Base-by-base conservation (phyloP, 2,113 vertebrate genomes). In the Amazona vittata region DNA sequence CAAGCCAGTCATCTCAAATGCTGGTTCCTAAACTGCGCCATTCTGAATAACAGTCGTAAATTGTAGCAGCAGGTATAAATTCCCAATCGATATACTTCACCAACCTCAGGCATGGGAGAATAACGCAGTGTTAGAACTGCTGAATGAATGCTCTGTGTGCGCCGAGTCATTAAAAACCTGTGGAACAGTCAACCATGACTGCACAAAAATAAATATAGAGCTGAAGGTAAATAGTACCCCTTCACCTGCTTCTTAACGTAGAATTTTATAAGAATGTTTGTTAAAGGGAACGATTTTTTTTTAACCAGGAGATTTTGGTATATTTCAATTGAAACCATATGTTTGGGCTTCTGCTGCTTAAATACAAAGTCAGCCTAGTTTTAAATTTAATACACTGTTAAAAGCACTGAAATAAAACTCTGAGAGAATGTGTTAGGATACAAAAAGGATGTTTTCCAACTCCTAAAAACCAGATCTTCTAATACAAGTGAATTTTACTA, bases 141-240 rank as follows among this genome's bases (percentile, higher is more conserved):
- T 98, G 96, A 98, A 98, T 97, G 96, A 96, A 83, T 29, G 75
- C 94, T 95, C 89, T 98, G 90, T 98, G 59, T 65, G 80, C 79
- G 33, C 75, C 14, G 10, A 78, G 67, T 47, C 93, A 78, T 95
- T 95, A 94, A 96, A 96, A 94, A 91, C 60, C 89, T 59, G 90
- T 37, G 92, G 62, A 80, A 94, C 64, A 64, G 79, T 93, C 94
- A 96, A 68, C 83, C 85, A 43, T 46, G 80, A 88, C 95, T 93
- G 89, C 94, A 94, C 93, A 95, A 97, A 97, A 96, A 95, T 91
- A 98, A 97, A 98, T 90, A 96, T 8, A 90, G 80, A 86, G 90
- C 94, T 90, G 91, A 63, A 74, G 80, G 67, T 69, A 97, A 96
- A 95, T 93, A 88, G 55, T 74, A 67, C 64, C 78, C 86, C 76